These are phyloP conservation scores for Drosophila santomea DNA, from an alignment of 1,140 invertebrate genomes.

Conservation along the genomic window DNA sequence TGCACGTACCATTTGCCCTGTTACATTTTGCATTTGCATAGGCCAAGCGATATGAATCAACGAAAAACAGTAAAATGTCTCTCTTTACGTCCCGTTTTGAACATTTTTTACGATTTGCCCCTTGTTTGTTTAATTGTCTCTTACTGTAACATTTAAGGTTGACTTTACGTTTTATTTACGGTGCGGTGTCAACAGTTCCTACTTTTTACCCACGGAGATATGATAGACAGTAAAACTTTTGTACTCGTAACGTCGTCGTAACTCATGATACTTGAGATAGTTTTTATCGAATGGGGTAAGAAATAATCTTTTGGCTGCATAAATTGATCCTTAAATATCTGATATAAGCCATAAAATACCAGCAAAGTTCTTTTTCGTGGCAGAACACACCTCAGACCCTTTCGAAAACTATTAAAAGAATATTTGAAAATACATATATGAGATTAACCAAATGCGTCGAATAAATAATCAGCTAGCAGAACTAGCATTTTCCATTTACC, in stretches of 20 bases:
- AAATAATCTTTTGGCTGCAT: slow-evolving; percentile 2
- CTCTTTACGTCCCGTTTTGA: slow-evolving; percentile 21
- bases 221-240: neutral
- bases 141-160: slow-evolving; percentile 61
- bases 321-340: slow-evolving; percentile 4
- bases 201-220: slow-evolving; percentile 33
- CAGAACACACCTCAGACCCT: slow-evolving; percentile 14
- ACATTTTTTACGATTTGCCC: slow-evolving; percentile 47
- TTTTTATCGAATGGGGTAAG: neutral
- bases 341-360: neutral
- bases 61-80: slow-evolving; percentile 62
- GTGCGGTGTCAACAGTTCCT: slow-evolving; percentile 55
- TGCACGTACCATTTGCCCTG: neutral
- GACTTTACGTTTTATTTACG: slow-evolving; percentile 60
- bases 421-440: slow-evolving; percentile 4
- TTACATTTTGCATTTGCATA: slow-evolving; percentile 75
- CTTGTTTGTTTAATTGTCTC: slow-evolving; percentile 79
- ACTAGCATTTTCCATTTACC: slow-evolving; percentile 43
- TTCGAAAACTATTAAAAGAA: slow-evolving; percentile 51
- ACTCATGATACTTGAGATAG: neutral
- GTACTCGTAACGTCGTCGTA: neutral
- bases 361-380: neutral
- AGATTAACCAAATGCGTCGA: slow-evolving; percentile 61
- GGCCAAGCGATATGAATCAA: slow-evolving; percentile 64
- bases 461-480: slow-evolving; percentile 64